phyloP scores from a whole-genome alignment of 92 coral and sea anemone genomes.

The Umimayanthus kanabou region DNA sequence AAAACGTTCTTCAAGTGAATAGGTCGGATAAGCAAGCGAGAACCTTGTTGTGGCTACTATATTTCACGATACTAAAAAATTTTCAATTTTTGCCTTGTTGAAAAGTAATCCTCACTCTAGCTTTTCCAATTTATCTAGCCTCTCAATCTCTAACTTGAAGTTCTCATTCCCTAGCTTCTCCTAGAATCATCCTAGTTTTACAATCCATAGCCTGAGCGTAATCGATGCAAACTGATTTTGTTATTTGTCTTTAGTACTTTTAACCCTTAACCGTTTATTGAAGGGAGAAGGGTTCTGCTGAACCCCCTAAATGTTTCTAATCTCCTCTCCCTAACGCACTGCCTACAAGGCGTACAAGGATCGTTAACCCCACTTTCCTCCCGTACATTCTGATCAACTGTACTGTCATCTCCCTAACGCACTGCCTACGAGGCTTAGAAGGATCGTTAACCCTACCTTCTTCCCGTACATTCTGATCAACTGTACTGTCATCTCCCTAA shows the following conservation, averaged over 20 bases:
- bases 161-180: background rate
- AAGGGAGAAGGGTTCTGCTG: too few relatives aligned
- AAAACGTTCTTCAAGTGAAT: background rate
- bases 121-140: background rate
- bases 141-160: background rate
- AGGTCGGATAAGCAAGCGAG: too few relatives aligned
- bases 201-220: too few relatives aligned
- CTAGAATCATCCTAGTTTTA: too few relatives aligned
- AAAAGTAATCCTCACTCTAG: too few relatives aligned
- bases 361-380: slow-evolving; percentile 62
- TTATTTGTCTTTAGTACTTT: too few relatives aligned
- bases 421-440: background rate
- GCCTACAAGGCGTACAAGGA: background rate
- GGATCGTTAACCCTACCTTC: slow-evolving; percentile 53
- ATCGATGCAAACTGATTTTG: too few relatives aligned
- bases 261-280: too few relatives aligned
- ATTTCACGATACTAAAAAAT: too few relatives aligned
- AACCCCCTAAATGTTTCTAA: too few relatives aligned
- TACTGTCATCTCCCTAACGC: slow-evolving; percentile 44
- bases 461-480: slow-evolving; percentile 84
- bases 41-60: too few relatives aligned
- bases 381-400: slow-evolving; percentile 87
- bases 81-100: too few relatives aligned
- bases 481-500: slow-evolving; percentile 57
- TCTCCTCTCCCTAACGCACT: background rate